phyloP scores from a whole-genome alignment of 2,797 vertebrate species.

The Spondyliosoma cantharus region DNA sequence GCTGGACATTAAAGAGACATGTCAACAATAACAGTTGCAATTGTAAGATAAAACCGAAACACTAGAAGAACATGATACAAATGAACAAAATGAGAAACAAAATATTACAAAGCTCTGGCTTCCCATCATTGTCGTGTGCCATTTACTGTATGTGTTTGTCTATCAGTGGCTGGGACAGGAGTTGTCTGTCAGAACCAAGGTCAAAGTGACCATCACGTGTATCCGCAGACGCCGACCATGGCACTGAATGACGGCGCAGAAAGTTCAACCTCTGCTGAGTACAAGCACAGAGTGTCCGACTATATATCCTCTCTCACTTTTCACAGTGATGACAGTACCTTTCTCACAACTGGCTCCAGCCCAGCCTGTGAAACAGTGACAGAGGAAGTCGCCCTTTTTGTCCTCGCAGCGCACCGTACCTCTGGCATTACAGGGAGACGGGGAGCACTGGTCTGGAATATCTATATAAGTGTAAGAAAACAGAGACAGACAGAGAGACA shows the following conservation, averaged over 20 bases:
- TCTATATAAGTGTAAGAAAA: slow-evolving; percentile 83
- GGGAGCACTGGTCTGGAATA: slow-evolving; percentile 96
- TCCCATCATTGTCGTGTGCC: not conserved
- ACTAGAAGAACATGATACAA: not conserved
- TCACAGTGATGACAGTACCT: slow-evolving; percentile 82
- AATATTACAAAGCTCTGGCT: not conserved
- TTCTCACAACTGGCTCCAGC: slow-evolving; percentile 87
- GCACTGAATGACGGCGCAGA: slow-evolving; percentile 54
- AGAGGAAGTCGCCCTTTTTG: slow-evolving; percentile 91
- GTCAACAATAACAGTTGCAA: slow-evolving; percentile 16
- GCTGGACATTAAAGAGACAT: slow-evolving; percentile 23
- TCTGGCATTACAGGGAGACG: slow-evolving; percentile 87
- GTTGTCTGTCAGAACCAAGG: slow-evolving; percentile 42
- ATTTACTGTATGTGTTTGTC: not conserved
- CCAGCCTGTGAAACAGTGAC: slow-evolving; percentile 93
- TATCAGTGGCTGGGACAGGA: not conserved
- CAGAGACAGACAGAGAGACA: slow-evolving; percentile 31
- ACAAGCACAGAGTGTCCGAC: slow-evolving; percentile 21
- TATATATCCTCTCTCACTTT: slow-evolving; percentile 1
- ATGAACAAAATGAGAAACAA: slow-evolving; percentile 8
- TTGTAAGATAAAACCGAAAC: slow-evolving; percentile 16
- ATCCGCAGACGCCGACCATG: slow-evolving; percentile 12
- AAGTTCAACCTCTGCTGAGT: slow-evolving; percentile 48
- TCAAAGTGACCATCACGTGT: slow-evolving; percentile 38
- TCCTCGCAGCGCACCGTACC: slow-evolving; percentile 91